Base-by-base conservation (phyloP, 2,113 vertebrate species). In the Notiomystis cincta region DNA sequence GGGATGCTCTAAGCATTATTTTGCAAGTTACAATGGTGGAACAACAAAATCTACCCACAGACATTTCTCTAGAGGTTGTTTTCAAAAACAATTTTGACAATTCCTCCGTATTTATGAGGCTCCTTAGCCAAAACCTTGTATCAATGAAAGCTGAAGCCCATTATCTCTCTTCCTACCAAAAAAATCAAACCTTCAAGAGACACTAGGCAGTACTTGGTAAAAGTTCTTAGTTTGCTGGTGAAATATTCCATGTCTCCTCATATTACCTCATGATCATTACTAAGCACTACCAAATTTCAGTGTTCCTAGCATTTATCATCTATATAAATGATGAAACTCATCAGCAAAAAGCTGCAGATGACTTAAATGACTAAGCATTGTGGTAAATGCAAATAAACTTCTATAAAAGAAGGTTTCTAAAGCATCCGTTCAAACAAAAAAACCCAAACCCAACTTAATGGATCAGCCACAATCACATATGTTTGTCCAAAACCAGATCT, bases 401-500 rank as follows among this genome's bases (percentile, higher is more conserved):
- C 48, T 85, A 17, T 13, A 44, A 30, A 87, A 66, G 8, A 56
- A 56, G 40, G 19, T 40, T 77, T 81, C 38, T 58, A 40, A 91
- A 84, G 23, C 69, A 93, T 69, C 18, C 45, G 15, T 57, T 91
- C 10, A 28, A 75, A 78, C 25, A 93, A 51, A 56, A 21, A 54
- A 54, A 48, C 45, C 15, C 44, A 73, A 58, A 51, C 15, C 13
- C 16, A 47, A 53, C 47, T 30, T 38, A 83, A 96, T 44, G 19
- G 94, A 79, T 50, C 69, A 57, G 66, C n/a, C 54, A 90, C 58
- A 50, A 73, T 38, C 64, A 72, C 65, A 89, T 53, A 38, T 20
- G 42, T 54, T 65, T 82, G 60, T 97, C 87, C 90, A 95, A 95
- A 95, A 95, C 4, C 89, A 67, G 21, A 96, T 96, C 94, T 97